These are phyloP conservation scores for Poecilia gillii DNA, from an alignment of 2,797 vertebrate species.

Conservation along the genomic window DNA sequence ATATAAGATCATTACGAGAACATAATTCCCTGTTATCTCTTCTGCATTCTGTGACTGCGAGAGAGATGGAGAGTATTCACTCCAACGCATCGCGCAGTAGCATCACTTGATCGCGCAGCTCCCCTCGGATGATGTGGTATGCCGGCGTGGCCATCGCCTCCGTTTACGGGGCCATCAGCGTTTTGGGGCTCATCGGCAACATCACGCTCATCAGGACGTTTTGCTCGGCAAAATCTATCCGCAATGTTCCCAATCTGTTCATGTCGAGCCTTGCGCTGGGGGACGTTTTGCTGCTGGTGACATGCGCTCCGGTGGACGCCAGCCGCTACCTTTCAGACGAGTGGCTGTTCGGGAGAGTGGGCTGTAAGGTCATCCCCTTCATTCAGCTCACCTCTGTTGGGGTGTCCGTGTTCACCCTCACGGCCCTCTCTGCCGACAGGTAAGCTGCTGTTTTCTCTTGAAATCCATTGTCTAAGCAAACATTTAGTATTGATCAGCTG, in stretches of 20 bases:
- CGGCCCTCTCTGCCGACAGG: constrained; percentile 96
- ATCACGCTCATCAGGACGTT: constrained; percentile 94
- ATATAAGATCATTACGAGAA: neutral
- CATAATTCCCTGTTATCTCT: neutral
- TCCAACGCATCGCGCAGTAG: constrained; percentile 42
- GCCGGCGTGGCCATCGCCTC: constrained; percentile 87
- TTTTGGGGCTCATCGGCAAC: constrained; percentile 91
- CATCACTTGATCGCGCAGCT: constrained; percentile 30
- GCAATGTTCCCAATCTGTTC: constrained; percentile 93
- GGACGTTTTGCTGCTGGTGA: constrained; percentile 91
- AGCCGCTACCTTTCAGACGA: constrained; percentile 91
- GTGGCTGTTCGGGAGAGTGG: constrained; percentile 94
- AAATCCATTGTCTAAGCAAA: neutral
- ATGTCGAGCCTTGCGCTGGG: constrained; percentile 95
- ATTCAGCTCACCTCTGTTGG: constrained; percentile 97
- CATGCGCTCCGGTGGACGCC: constrained; percentile 95
- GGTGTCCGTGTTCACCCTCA: constrained; percentile 97
- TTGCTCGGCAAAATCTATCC: constrained; percentile 89
- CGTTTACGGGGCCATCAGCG: constrained; percentile 88
- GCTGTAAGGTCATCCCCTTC: constrained; percentile 96
- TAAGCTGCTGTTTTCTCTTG: constrained; percentile 60
- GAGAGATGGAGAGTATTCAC: constrained; percentile 18
- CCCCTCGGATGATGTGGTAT: constrained; percentile 71
- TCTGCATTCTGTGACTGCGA: neutral
- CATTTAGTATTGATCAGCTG: neutral